These are phyloP conservation scores for Tenodera sinensis DNA, from an alignment of 2,888 invertebrate genomes.

Conservation along the genomic window DNA sequence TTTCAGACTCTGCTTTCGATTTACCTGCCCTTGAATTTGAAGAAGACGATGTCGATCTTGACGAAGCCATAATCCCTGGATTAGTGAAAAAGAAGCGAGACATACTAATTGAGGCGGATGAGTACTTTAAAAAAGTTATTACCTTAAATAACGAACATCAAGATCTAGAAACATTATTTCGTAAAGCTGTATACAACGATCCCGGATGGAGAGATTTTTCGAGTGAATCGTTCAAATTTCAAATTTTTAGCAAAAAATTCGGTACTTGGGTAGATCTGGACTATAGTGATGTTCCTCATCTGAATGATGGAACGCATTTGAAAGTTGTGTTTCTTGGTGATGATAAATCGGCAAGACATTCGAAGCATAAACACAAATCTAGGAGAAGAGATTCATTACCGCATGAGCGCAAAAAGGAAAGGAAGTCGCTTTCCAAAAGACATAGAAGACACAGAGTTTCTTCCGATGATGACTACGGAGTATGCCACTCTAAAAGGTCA, in stretches of 20 bases:
- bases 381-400: neutral
- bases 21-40: neutral
- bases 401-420: neutral
- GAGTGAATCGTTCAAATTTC: neutral
- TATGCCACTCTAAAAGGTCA: neutral
- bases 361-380: neutral
- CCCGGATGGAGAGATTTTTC: neutral
- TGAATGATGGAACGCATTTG: neutral
- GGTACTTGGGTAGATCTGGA: neutral
- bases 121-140: neutral
- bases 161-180: neutral
- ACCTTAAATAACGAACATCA: neutral
- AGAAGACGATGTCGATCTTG: neutral
- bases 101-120: neutral
- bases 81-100: neutral
- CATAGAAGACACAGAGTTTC: neutral
- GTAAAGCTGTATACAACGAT: neutral
- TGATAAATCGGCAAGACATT: neutral
- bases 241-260: neutral
- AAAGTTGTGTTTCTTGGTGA: neutral
- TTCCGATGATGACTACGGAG: neutral
- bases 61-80: neutral
- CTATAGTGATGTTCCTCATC: neutral
- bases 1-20: neutral
- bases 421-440: no score